phyloP scores from a whole-genome alignment of 2,113 vertebrate species.

The Saccopteryx leptura region DNA sequence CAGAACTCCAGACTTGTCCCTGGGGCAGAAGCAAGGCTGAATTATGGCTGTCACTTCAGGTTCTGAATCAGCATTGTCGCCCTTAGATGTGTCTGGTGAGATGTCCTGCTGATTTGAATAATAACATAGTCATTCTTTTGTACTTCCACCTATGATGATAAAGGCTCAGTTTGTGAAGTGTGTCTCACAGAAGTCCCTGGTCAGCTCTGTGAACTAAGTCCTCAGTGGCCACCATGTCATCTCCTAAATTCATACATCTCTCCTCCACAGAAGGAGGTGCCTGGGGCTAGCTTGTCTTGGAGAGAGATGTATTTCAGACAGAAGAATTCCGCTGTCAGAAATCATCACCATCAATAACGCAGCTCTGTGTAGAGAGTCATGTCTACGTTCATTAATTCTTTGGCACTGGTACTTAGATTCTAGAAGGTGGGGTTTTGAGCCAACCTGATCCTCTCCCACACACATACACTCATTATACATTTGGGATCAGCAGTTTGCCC shows the following conservation, averaged over 20 bases:
- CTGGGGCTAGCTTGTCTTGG: neutral
- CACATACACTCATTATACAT: neutral
- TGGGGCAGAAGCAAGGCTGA: neutral
- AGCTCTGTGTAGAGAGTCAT: neutral
- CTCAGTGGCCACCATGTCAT: neutral
- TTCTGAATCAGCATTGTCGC: too few species aligned
- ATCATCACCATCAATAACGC: neutral
- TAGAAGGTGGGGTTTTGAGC: neutral
- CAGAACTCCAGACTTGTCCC: neutral
- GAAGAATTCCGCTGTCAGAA: constrained; percentile 44
- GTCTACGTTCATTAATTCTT: constrained; percentile 5
- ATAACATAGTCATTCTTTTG: neutral
- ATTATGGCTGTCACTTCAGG: accelerated
- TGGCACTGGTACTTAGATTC: neutral
- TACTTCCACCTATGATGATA: neutral
- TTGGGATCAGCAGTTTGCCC: neutral
- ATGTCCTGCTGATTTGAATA: neutral
- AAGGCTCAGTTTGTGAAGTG: neutral
- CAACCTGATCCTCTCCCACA: neutral
- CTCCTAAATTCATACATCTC: neutral
- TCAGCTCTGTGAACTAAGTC: neutral
- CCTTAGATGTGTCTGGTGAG: neutral
- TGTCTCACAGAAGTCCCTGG: neutral
- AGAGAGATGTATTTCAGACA: neutral
- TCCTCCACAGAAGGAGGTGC: neutral